These are phyloP conservation scores for Tupiocoris notatus DNA, from an alignment of 2,888 invertebrate genomes.

Conservation along the genomic window DNA sequence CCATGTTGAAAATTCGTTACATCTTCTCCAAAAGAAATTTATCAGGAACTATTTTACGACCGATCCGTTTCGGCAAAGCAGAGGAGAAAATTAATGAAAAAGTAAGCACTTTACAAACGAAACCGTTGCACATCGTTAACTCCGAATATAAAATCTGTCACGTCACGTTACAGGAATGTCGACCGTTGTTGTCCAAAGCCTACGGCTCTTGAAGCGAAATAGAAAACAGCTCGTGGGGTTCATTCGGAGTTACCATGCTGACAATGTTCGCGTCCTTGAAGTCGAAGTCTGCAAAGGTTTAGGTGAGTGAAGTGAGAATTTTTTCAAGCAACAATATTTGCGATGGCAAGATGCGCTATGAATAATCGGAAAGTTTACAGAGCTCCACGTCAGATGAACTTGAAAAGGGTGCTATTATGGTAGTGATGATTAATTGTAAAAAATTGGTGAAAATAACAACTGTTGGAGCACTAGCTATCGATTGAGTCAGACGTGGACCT, in stretches of 20 bases:
- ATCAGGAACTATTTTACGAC: background rate
- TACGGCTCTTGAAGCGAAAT: background rate
- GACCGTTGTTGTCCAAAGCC: background rate
- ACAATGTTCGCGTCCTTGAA: slow-evolving; percentile 40
- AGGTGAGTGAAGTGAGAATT: slow-evolving; percentile 42
- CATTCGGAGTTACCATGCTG: slow-evolving; percentile 29
- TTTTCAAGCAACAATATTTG: no score
- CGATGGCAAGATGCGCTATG: no score
- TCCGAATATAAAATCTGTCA: background rate
- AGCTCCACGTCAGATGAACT: no score
- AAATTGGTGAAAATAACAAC: no score
- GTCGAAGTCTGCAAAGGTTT: slow-evolving; percentile 47
- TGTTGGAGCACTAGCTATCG: no score
- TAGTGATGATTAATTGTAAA: no score
- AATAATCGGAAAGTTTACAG: no score
- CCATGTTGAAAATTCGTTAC: background rate
- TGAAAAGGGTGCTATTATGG: no score
- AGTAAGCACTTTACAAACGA: background rate
- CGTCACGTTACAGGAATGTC: background rate
- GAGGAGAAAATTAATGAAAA: background rate
- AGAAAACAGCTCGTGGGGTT: background rate
- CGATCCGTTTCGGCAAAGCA: background rate
- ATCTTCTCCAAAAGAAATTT: background rate
- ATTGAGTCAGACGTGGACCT: no score
- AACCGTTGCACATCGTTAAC: no score